These are phyloP conservation scores for Melanotaenia duboulayi DNA, from an alignment of 2,113 vertebrate species.

Conservation along the genomic window DNA sequence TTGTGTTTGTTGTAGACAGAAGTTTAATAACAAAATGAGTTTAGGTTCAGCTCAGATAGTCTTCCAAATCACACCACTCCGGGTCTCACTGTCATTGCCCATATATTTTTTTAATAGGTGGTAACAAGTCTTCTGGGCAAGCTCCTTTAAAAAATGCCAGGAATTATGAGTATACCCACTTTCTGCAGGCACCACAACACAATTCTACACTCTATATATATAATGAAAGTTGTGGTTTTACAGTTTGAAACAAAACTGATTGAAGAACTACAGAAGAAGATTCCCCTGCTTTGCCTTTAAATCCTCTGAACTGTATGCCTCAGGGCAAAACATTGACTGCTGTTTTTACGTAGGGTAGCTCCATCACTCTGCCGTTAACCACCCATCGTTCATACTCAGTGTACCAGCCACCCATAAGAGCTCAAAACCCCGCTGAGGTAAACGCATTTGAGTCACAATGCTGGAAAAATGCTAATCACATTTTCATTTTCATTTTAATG, in stretches of 20 bases:
- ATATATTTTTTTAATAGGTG: not conserved
- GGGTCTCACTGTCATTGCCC: too few relatives aligned
- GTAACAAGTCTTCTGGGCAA: not conserved
- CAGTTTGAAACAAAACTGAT: constrained; percentile 25
- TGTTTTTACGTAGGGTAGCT: constrained; percentile 40
- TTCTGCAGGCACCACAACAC: not conserved
- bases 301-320: constrained; percentile 23
- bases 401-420: constrained; percentile 30
- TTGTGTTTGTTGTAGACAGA: too few relatives aligned
- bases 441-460: constrained; percentile 49
- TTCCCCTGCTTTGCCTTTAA: constrained; percentile 12
- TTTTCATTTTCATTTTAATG: constrained; percentile 31
- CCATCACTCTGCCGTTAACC: constrained; percentile 53
- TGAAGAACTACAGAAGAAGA: constrained; percentile 3
- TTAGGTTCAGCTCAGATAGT: too few relatives aligned
- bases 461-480: constrained; percentile 58
- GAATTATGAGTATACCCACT: not conserved
- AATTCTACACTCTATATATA: not conserved
- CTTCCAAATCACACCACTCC: too few relatives aligned
- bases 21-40: too few relatives aligned
- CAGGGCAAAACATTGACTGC: constrained; percentile 31
- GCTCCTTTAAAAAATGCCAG: not conserved
- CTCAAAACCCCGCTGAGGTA: constrained; percentile 43
- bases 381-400: constrained; percentile 57
- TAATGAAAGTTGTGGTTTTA: not conserved